Percentiles rank a stretch among this genome's conserved stretches.
phyloP scores from a whole-genome alignment of 2,888 invertebrate species.

The Oligia latruncula region DNA sequence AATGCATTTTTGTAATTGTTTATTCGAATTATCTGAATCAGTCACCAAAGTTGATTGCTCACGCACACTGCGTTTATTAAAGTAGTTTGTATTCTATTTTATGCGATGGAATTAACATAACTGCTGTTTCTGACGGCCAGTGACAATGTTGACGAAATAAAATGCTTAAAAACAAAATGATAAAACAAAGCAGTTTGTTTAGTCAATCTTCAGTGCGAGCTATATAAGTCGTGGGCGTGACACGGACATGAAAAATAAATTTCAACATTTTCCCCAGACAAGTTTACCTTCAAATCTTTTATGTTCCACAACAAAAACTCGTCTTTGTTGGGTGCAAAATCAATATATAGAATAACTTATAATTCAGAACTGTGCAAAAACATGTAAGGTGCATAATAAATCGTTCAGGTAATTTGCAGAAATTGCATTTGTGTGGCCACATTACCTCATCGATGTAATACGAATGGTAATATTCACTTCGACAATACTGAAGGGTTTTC shows the following conservation, averaged over 20 bases:
- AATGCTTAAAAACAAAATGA: constrained; percentile 22
- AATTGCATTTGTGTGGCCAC: constrained; percentile 34
- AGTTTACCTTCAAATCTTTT: constrained; percentile 51
- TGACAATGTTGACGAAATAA: constrained; percentile 27
- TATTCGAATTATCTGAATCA: constrained; percentile 17
- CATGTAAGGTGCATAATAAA: constrained; percentile 26
- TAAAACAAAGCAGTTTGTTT: constrained; percentile 31
- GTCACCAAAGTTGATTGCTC: constrained; percentile 8
- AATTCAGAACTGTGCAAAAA: constrained; percentile 11
- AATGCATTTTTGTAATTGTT: constrained; percentile 10
- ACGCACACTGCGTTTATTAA: constrained; percentile 12
- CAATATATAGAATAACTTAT: constrained; percentile 47
- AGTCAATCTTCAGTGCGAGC: constrained; percentile 43
- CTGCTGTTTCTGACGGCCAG: background rate
- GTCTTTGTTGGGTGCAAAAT: constrained; percentile 38
- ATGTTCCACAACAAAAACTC: constrained; percentile 41
- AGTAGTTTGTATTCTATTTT: constrained; percentile 14
- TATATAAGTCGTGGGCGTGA: constrained; percentile 46
- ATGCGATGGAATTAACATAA: constrained; percentile 5
- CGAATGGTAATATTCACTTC: constrained; percentile 45
- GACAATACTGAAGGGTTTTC: constrained; percentile 42
- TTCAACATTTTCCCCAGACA: constrained; percentile 49
- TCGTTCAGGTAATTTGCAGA: constrained; percentile 34
- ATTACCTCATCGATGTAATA: constrained; percentile 34
- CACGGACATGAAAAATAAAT: constrained; percentile 59